phyloP scores from a whole-genome alignment of 2,113 vertebrate species.

The Verasper variegatus region DNA sequence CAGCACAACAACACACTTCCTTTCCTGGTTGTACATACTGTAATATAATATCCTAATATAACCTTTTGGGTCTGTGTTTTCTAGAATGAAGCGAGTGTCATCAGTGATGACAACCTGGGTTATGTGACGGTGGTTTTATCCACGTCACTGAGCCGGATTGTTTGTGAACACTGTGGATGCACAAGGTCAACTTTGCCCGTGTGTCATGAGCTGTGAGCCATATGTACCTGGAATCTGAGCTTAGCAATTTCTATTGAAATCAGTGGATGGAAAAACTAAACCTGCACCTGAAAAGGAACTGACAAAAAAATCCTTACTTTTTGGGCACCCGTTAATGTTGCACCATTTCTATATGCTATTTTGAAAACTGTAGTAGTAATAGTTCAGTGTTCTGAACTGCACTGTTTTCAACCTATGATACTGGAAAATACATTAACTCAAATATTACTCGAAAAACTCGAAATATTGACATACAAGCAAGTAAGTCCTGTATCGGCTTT shows the following conservation, averaged over 20 bases:
- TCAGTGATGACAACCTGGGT: neutral
- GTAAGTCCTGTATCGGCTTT: neutral
- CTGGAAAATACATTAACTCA: neutral
- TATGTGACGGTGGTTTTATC: neutral
- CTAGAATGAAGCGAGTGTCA: neutral
- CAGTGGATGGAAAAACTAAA: neutral
- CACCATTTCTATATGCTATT: neutral
- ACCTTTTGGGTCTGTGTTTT: neutral
- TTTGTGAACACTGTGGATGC: neutral
- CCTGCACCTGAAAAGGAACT: neutral
- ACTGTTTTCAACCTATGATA: neutral
- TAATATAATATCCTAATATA: neutral
- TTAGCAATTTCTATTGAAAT: slow-evolving; percentile 7
- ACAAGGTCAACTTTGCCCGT: slow-evolving; percentile 1
- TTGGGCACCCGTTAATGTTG: neutral
- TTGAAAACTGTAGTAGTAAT: neutral
- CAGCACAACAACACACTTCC: neutral
- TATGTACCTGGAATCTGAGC: slow-evolving; percentile 22
- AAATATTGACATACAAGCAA: neutral
- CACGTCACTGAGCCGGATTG: neutral
- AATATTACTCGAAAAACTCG: too few relatives aligned
- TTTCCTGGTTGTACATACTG: neutral
- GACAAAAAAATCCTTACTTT: neutral
- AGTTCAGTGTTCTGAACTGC: neutral
- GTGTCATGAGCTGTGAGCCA: slow-evolving; percentile 16